Evolutionary conservation across 2,888 invertebrate genomes (phyloP).

Genomic region (Steromphala cineraria): DNA sequence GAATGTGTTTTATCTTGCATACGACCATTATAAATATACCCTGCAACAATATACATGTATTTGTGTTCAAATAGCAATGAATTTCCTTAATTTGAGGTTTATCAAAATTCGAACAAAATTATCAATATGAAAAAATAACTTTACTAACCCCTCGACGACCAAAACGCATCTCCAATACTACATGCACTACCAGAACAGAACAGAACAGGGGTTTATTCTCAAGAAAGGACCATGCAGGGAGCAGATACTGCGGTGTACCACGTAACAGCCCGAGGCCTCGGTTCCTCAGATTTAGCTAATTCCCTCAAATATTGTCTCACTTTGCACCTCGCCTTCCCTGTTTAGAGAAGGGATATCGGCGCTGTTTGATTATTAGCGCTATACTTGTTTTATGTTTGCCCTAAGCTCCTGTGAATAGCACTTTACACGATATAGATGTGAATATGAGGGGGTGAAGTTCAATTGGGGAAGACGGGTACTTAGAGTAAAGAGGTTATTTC

Average conservation of each 20-base stretch:
- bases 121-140: too few relatives aligned
- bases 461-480: not conserved
- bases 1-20: too few relatives aligned
- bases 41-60: too few relatives aligned
- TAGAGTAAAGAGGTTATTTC: not conserved
- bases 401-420: not conserved
- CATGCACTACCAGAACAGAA: too few relatives aligned
- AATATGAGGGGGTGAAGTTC: not conserved
- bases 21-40: too few relatives aligned
- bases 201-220: too few relatives aligned
- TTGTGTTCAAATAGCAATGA: too few relatives aligned
- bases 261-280: not conserved
- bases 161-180: too few relatives aligned
- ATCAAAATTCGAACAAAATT: too few relatives aligned
- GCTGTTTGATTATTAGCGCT: not conserved
- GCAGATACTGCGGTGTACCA: not conserved
- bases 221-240: not conserved
- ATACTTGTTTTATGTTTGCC: not conserved
- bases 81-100: too few relatives aligned
- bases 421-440: not conserved
- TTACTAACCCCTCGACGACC: too few relatives aligned
- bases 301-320: not conserved
- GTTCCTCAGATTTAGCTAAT: not conserved
- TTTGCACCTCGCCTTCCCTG: not conserved
- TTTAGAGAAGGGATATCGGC: not conserved